Evolutionary conservation across 2,888 invertebrate species (phyloP), one percentile per base, ranked within the genome.

Genomic region (Apocheima hispidaria): DNA sequence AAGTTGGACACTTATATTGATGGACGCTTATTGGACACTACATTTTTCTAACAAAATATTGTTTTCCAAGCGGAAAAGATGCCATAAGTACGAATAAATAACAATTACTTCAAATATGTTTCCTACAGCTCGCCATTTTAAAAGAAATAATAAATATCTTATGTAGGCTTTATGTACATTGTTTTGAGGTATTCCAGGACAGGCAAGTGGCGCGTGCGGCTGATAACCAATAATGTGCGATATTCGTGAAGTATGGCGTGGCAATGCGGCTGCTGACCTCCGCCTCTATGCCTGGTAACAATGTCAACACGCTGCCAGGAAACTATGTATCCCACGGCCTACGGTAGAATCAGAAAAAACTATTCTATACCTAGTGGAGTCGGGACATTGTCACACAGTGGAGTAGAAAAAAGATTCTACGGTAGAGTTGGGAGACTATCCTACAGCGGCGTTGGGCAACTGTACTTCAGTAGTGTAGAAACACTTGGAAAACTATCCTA

Each of bases 1-100:
- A 46, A 46, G 18, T 46, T 46, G 30, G 46, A 30, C 46, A 46
- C 44, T 44, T 44, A 26, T 28, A 28, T 33, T 46, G 30, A 33
- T 12, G 18, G 30, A 44, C 16, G 28, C 28, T 44, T 28, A 28
- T 28, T 44, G 44, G 28, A 26, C 33, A 43, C 33, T 44, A 44
- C 18, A 23, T 2, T 30, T 30, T 30, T 46, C 10, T 46, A 30
- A 30, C 10, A 5, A 44, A 28, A 18, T 18, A 44, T 9, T 28
- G 14, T 16, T 28, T 21, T 4, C 5, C n/a, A 20, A 12, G 14
- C 41, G 5, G 23, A n/a, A 21, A 14, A 14, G 6, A n/a, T 23
- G 1, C 43, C 6, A 23, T 7, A 1, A 38, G 18, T 10, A 38
- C 33, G 18, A 18, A 18, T 20, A 18, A 40, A 40, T 18, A 0